These are phyloP conservation scores for Oreocharis arfaki DNA, from an alignment of 2,113 vertebrate genomes.

Conservation along the genomic window DNA sequence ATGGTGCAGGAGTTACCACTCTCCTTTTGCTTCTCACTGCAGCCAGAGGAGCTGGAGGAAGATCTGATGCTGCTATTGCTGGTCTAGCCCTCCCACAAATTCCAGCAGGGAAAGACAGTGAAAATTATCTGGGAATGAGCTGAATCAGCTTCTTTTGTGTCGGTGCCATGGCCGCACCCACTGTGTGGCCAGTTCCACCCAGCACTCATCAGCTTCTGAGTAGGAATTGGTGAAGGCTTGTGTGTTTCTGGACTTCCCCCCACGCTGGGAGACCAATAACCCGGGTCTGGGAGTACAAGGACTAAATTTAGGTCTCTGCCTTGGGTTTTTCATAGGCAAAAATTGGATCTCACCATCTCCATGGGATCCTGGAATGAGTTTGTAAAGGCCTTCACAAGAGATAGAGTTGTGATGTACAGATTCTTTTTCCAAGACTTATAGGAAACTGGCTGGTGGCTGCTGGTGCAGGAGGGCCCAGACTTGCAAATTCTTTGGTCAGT, in stretches of 20 bases:
- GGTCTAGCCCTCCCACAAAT: conserved; percentile 34
- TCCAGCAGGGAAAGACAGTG: conserved; percentile 47
- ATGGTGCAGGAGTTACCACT: neutral
- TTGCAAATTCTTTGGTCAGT: neutral
- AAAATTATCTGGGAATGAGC: conserved; percentile 61
- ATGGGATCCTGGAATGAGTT: neutral
- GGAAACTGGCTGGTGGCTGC: neutral
- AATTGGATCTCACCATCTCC: neutral
- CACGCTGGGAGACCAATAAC: rapidly evolving
- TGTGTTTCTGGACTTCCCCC: neutral
- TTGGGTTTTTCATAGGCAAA: neutral
- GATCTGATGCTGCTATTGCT: conserved; percentile 9
- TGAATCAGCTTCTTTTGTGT: conserved; percentile 55
- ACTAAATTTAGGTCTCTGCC: neutral
- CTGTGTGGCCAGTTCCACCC: conserved; percentile 44
- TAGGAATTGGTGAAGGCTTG: neutral
- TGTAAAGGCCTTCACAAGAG: neutral
- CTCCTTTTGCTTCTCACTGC: neutral
- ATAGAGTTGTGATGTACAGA: neutral
- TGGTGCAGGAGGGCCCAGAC: neutral
- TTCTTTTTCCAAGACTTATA: neutral
- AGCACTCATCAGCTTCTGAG: conserved; percentile 11
- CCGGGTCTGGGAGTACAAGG: neutral
- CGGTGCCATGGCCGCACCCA: neutral
- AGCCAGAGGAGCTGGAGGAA: neutral